Base-by-base conservation (phyloP, 1,140 invertebrate species). In the Cotesia vestalis region DNA sequence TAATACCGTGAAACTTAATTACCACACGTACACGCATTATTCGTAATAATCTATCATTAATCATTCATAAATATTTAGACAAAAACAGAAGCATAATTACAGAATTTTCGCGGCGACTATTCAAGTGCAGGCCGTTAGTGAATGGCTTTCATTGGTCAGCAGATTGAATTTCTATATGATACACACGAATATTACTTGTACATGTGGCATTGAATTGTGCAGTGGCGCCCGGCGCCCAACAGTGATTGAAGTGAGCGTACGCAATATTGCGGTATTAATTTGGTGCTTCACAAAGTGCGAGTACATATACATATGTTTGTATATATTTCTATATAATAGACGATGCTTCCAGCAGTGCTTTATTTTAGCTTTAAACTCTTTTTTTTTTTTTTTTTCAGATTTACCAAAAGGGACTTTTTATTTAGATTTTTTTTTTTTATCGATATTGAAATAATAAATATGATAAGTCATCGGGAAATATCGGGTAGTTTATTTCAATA, bases 281-380 rank as follows among this genome's bases (percentile, higher is more conserved):
- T 71, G 76, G 84, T 86, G 85, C 84, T 83, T 85, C 79, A 85
- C 79, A 84, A 83, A 84, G 83, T 85, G 84, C 84, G 82, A 85
- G 81, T 82, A 85, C 83, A 85, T 46, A 46, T 46, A 46, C 40
- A 46, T 46, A 46, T 46, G 11, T 46, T 11, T 46, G 11, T 9
- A 46, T 46, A 8, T 46, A 46, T 6, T 2, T 46, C 6, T 46
- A 46, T 46, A 11, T 9, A 46, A 46, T 6, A 46, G 83, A 75
- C 75, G 77, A 75, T 77, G 80, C 83, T 76, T 59, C 14, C 57
- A 81, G 81, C 79, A 77, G 75, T 79, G 78, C 75, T 76, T 73
- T 60, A 66, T 57, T 70, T 38, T 72, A 17, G 20, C 9, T 72
- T 77, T 79, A 9, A 46, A 8, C 40, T 46, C 3, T 9, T 5